Evolutionary conservation across 1,140 invertebrate genomes (phyloP).

Genomic region (Lucilia sericata): DNA sequence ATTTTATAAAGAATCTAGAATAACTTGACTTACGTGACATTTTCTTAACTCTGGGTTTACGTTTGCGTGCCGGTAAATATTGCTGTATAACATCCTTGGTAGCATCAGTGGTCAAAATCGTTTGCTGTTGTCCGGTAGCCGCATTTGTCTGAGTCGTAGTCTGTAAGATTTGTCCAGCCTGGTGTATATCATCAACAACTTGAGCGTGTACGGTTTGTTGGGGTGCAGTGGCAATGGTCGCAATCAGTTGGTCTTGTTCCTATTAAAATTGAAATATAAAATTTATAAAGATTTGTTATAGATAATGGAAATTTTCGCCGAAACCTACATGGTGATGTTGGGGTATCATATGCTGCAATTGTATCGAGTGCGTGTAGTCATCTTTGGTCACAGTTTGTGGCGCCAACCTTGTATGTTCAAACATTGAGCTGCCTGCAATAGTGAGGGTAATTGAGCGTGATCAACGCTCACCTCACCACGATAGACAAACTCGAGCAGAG

Average conservation of each 20-base stretch:
- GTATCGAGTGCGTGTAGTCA: conserved; percentile 68
- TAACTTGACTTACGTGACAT: conserved; percentile 60
- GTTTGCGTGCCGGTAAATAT: conserved; percentile 68
- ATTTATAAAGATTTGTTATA: background rate
- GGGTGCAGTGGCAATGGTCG: conserved; percentile 62
- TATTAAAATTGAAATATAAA: conserved; percentile 33
- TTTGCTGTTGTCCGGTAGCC: conserved; percentile 54
- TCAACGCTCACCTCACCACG: conserved; percentile 75
- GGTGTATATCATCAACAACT: conserved; percentile 66
- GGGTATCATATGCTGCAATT: conserved; percentile 69
- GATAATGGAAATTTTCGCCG: background rate
- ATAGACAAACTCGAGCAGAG: conserved; percentile 75
- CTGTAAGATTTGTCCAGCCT: conserved; percentile 63
- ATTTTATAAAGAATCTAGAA: too few relatives aligned
- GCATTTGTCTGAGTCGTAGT: conserved; percentile 63
- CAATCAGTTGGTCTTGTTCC: conserved; percentile 66
- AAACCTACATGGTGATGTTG: conserved; percentile 59
- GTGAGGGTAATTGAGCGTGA: conserved; percentile 73
- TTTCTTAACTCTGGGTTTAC: conserved; percentile 67
- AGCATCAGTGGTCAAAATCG: conserved; percentile 58
- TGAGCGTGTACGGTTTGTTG: conserved; percentile 67
- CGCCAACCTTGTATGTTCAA: conserved; percentile 74
- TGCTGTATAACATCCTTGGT: conserved; percentile 68
- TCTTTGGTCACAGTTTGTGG: conserved; percentile 69
- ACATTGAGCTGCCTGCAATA: conserved; percentile 75